Conservation (phyloP, 2,888 invertebrate species). For the Antheraea assamensis region DNA sequence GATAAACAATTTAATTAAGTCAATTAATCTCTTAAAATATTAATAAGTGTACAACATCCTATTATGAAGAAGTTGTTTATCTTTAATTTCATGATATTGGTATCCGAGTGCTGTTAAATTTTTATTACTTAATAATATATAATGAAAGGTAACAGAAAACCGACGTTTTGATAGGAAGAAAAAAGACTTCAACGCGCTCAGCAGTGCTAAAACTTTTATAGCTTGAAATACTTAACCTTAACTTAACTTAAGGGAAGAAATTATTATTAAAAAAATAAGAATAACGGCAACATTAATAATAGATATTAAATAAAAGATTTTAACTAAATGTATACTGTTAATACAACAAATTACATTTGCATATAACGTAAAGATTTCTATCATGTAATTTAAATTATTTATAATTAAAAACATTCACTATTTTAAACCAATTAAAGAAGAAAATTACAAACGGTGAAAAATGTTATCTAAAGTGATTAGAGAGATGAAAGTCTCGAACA, state of each 20-base stretch:
- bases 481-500: neutral
- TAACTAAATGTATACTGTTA: too few species aligned
- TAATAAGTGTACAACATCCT: neutral
- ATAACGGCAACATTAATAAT: neutral
- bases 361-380: too few species aligned
- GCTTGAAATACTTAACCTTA: neutral
- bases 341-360: too few species aligned
- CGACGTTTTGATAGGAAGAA: neutral
- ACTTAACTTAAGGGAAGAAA: too few species aligned
- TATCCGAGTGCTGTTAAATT: neutral
- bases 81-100: neutral
- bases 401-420: neutral
- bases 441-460: neutral
- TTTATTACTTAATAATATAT: slow-evolving; percentile 6
- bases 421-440: neutral
- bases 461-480: neutral
- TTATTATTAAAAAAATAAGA: neutral
- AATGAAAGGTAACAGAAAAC: neutral
- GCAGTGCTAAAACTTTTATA: slow-evolving; percentile 20
- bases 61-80: neutral
- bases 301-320: neutral
- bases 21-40: neutral
- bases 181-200: slow-evolving; percentile 31
- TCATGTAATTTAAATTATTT: neutral
- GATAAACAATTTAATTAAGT: neutral